These are phyloP conservation scores for Zingel zingel DNA, from an alignment of 2,113 vertebrate species.

Conservation along the genomic window DNA sequence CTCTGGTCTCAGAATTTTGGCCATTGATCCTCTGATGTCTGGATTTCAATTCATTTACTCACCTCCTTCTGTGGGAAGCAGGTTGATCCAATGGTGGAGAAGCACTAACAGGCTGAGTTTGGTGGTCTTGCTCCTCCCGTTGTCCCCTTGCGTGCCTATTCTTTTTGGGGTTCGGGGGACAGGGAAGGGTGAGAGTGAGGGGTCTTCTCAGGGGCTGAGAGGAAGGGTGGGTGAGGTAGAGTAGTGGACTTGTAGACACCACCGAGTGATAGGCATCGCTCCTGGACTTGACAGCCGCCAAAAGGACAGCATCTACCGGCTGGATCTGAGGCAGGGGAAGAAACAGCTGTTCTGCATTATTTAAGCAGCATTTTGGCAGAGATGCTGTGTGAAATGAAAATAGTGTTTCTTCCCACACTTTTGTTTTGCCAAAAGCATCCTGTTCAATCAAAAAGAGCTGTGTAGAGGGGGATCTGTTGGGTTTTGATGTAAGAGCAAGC, in stretches of 20 bases:
- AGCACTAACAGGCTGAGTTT: slow-evolving; percentile 7
- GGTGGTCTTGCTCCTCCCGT: slow-evolving; percentile 51
- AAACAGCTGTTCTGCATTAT: slow-evolving; percentile 44
- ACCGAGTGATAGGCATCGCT: slow-evolving; percentile 81
- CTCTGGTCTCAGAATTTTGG: background rate
- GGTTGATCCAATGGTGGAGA: slow-evolving; percentile 31
- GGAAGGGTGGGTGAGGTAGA: slow-evolving; percentile 86
- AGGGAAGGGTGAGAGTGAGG: slow-evolving; percentile 86
- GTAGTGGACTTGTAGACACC: slow-evolving; percentile 85
- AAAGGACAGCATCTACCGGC: slow-evolving; percentile 84
- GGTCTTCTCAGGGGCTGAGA: slow-evolving; percentile 82
- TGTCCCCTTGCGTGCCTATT: slow-evolving; percentile 70
- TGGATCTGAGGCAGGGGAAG: slow-evolving; percentile 84
- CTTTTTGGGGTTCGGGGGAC: slow-evolving; percentile 85
- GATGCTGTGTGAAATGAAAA: slow-evolving; percentile 22
- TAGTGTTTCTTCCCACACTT: background rate
- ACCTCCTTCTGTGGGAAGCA: slow-evolving; percentile 46
- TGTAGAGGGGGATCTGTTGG: slow-evolving; percentile 1
- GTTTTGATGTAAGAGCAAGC: slow-evolving; percentile 43
- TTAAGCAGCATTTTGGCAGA: slow-evolving; percentile 1
- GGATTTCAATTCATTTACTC: background rate
- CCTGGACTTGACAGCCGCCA: slow-evolving; percentile 85
- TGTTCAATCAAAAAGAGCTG: slow-evolving; percentile 30
- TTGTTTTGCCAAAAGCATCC: slow-evolving; percentile 3
- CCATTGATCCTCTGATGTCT: background rate